Base-by-base conservation (phyloP, 2,888 invertebrate genomes). In the Latrodectus hesperus region DNA sequence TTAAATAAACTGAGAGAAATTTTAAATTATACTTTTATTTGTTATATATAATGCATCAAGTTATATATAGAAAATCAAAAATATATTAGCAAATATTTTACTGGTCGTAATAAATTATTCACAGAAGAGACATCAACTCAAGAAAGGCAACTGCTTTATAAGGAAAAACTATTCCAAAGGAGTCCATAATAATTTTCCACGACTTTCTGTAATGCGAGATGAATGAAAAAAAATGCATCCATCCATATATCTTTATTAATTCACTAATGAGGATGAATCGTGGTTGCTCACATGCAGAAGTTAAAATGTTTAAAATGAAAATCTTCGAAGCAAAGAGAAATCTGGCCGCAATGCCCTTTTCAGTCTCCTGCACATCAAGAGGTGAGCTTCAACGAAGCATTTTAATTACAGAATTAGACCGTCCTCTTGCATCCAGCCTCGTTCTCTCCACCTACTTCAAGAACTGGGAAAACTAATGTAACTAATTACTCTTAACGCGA, bases 341-440 rank as follows among this genome's bases (percentile, higher is more conserved):
- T 16, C 60, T 12, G 16, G 14, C 60, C 60, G 12, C 12, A 12
- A n/a, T 12, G 60, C n/a, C 14, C 60, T 60, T 60, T 60, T 60
- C 12, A 60, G 60, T 60, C n/a, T 16, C 14, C 11, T 60, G n/a
- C 12, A n/a, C n/a, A 16, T 10, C 12, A n/a, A 60, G n/a, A n/a
- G 60, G 60, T 0, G 17, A 16, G 12, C 49, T 38, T 55, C 70
- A 81, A 81, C 49, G 81, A 81, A 73, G n/a, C 73, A 51, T 74
- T 81, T 81, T 81, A 81, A 81, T 81, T 81, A 73, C 73, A 51
- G 67, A 81, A 81, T 81, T 81, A 81, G 73, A 72, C 53, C 38
- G 64, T 74, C 67, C 81, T 65, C n/a, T 52, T 73, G n/a, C 53
- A 51, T 64, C 11, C 11, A 14, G 11, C 3, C 71, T 53, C 38